These are phyloP conservation scores for Oreortyx pictus DNA, from an alignment of 2,797 vertebrate genomes.

Conservation along the genomic window DNA sequence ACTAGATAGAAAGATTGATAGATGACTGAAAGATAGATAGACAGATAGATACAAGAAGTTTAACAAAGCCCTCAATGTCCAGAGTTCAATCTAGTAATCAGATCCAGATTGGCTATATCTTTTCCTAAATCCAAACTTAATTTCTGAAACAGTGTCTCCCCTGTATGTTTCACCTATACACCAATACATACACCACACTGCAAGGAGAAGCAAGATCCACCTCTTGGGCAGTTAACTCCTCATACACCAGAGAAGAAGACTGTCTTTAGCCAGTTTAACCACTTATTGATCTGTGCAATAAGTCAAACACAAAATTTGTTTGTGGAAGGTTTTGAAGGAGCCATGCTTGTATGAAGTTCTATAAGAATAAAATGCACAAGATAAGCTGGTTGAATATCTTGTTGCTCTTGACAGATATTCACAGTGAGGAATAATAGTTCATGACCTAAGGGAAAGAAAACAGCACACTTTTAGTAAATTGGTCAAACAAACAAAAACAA, in stretches of 20 bases:
- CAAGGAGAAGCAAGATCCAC: neutral
- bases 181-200: accelerated
- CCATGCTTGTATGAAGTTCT: neutral
- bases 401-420: neutral
- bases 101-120: neutral
- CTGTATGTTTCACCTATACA: neutral
- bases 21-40: neutral
- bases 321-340: neutral
- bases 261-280: neutral
- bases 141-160: neutral
- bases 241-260: neutral
- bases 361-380: neutral
- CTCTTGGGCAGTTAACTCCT: neutral
- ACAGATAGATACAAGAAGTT: neutral
- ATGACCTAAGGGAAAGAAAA: neutral
- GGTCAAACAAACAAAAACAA: constrained; percentile 17
- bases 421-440: neutral
- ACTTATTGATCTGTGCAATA: neutral
- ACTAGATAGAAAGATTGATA: neutral
- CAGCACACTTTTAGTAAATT: neutral
- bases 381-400: accelerated
- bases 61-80: neutral
- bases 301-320: neutral
- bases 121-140: neutral
- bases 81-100: neutral